Evolutionary conservation across 2,113 vertebrate genomes (phyloP).

Genomic region (Desmodus rotundus): DNA sequence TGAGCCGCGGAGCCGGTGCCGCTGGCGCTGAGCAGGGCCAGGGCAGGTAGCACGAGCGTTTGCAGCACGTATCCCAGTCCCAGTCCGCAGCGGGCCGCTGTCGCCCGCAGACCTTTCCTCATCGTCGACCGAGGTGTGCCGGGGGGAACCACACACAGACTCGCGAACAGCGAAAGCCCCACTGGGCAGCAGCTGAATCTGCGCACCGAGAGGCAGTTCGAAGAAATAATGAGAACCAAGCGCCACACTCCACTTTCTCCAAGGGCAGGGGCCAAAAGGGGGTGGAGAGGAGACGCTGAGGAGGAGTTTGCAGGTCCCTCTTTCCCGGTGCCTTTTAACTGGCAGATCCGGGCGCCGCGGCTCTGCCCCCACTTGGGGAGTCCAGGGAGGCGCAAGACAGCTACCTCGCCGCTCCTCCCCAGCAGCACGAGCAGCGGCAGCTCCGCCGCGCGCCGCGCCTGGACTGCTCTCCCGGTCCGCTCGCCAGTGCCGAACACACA

Average conservation of each 20-base stretch:
- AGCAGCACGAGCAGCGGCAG: background rate
- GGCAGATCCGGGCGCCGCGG: background rate
- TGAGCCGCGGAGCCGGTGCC: conserved; percentile 84
- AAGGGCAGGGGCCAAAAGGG: conserved; percentile 43
- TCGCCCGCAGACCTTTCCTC: conserved; percentile 86
- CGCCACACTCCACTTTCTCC: conserved; percentile 64
- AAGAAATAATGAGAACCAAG: background rate
- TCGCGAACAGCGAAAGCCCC: background rate
- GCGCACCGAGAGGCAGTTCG: conserved; percentile 13
- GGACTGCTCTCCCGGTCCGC: conserved; percentile 36
- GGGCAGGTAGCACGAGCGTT: conserved; percentile 86
- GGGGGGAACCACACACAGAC: background rate
- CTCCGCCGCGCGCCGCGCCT: conserved; percentile 21
- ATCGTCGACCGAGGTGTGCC: conserved; percentile 77
- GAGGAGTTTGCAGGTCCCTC: conserved; percentile 64
- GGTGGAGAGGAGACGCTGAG: conserved; percentile 54
- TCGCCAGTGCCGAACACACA: background rate
- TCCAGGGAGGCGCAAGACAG: conserved; percentile 39
- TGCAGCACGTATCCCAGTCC: conserved; percentile 85
- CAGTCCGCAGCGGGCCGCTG: conserved; percentile 87
- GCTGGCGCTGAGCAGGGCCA: conserved; percentile 86
- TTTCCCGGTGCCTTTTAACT: conserved; percentile 5
- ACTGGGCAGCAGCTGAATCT: conserved; percentile 4
- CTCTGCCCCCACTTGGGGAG: conserved; percentile 61
- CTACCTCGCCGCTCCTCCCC: background rate